Evolutionary conservation across 2,888 invertebrate species (phyloP).

Genomic region (Lasioglossum malachurum): DNA sequence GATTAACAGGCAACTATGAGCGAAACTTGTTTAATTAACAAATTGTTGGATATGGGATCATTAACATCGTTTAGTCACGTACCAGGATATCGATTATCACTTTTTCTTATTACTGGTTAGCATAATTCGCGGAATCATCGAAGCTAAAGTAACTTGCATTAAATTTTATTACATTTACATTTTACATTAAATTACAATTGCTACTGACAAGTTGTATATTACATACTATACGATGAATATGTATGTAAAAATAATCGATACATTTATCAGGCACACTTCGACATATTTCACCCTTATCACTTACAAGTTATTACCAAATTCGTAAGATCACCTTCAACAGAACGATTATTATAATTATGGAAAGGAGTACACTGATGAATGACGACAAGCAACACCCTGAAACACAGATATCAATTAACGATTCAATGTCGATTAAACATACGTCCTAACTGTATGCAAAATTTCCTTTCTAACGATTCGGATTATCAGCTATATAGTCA

Average conservation of each 20-base stretch:
- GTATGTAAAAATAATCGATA: background rate
- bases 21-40: background rate
- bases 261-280: background rate
- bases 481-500: background rate
- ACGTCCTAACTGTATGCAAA: background rate
- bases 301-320: background rate
- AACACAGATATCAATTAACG: background rate
- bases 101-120: background rate
- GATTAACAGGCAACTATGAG: background rate
- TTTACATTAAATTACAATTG: background rate
- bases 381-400: background rate
- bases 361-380: rapidly evolving
- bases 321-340: background rate
- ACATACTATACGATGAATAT: background rate
- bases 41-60: background rate
- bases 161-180: too few species aligned
- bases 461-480: background rate
- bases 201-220: background rate
- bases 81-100: background rate
- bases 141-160: background rate
- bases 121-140: background rate
- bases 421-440: background rate
- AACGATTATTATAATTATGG: background rate
- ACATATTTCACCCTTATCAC: too few species aligned
- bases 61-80: background rate